Conservation (phyloP, 2,888 invertebrate genomes). For the Mimumesa dahlbomi region DNA sequence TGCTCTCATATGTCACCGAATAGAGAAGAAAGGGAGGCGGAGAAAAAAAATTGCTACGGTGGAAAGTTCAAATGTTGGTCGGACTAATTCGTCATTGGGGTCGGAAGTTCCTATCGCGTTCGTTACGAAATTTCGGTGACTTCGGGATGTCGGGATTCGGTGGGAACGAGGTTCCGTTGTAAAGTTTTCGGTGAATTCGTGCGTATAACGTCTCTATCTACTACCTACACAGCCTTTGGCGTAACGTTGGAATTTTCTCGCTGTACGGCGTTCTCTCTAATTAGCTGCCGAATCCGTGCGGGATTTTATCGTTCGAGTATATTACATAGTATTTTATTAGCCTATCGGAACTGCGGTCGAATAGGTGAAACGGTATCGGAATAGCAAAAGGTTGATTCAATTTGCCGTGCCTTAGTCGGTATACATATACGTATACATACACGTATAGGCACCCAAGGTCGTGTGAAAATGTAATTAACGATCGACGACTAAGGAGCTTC, state of each 20-base stretch:
- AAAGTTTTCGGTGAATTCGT: too few species aligned
- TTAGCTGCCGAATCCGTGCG: too few species aligned
- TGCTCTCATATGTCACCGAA: conserved; percentile 26
- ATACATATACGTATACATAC: too few species aligned
- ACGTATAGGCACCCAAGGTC: not conserved
- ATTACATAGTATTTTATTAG: too few species aligned
- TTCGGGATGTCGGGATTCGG: not conserved
- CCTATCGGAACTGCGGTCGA: too few species aligned
- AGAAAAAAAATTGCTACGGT: conserved; percentile 16
- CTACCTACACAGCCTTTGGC: too few species aligned
- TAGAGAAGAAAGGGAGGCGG: not conserved
- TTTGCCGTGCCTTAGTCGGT: not conserved
- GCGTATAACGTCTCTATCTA: too few species aligned
- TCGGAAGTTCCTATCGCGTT: not conserved
- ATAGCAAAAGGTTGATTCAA: conserved; percentile 1
- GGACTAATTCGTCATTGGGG: conserved; percentile 21
- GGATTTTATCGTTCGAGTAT: too few species aligned
- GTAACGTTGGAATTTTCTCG: too few species aligned
- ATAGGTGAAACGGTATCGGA: too few species aligned
- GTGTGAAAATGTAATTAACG: conserved; percentile 5
- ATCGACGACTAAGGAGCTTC: not conserved
- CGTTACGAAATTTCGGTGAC: conserved; percentile 4
- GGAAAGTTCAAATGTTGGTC: conserved; percentile 20
- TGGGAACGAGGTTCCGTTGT: not conserved
- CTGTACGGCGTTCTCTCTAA: too few species aligned